Evolutionary conservation across 2,888 invertebrate species (phyloP), one percentile per base, ranked within the genome.

Genomic region (Amphiduros pacificus): DNA sequence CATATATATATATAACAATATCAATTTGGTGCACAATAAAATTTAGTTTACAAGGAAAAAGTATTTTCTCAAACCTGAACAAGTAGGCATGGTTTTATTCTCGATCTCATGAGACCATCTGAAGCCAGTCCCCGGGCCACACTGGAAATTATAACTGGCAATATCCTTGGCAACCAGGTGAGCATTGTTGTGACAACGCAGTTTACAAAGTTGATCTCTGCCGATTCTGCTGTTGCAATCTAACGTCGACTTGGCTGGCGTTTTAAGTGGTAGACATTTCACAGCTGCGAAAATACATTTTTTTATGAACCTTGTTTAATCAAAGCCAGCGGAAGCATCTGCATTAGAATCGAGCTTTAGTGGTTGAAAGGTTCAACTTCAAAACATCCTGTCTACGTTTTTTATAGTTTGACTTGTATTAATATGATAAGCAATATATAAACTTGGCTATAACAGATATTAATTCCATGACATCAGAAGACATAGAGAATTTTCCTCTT

Each of bases 91-190:
- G 0, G 73, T 65, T 0, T 64, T 58, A 41, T 74, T 74, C 22
- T 71, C 69, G 1, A 63, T 57, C 20, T 73, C 72, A 59, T 76
- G 74, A 24, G 71, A 71, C 80, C 80, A 80, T 59, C 67, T 52
- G 66, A 71, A 78, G 44, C 67, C 60, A 3, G 77, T 78, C 29
- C 68, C 68, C 1, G 71, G 71, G 1, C 77, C 77, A 66, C 80
- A 80, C 26, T 41, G 40, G 40, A 32, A 36, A 6, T 6, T 20
- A 29, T 52, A 53, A 26, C 28, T 28, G 20, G 51, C 14, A 11
- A 29, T 9, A 9, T 28, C 49, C n/a, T 36, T 20, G 6, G 51
- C 28, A 5, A 66, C 67, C 51, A 74, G 74, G 17, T 67, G 61
- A 41, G 73, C 71, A 6, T 68, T 69, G 5, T 62, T 48, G 11